phyloP scores from a whole-genome alignment of 2,113 vertebrate species.

The Malurus cyaneus region DNA sequence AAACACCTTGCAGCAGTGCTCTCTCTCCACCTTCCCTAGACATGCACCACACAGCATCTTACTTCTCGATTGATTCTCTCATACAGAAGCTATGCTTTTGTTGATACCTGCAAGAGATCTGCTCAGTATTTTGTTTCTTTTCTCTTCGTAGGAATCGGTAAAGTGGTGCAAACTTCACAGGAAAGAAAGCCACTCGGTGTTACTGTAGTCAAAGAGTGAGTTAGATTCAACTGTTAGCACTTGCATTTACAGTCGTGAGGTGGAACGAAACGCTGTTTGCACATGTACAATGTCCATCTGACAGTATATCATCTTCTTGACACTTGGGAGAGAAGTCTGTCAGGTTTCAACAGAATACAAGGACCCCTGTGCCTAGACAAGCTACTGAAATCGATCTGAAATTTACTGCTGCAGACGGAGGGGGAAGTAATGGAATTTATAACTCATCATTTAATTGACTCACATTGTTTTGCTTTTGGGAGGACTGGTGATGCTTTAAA shows the following conservation, averaged over 20 bases:
- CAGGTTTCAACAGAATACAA: slow-evolving; percentile 8
- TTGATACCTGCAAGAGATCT: not conserved
- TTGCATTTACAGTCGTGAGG: not conserved
- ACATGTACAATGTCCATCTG: not conserved
- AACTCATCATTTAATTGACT: slow-evolving; percentile 73
- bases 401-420: slow-evolving; percentile 54
- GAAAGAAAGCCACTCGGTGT: not conserved
- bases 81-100: not conserved
- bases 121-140: not conserved
- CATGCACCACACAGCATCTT: no score
- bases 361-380: not conserved
- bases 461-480: slow-evolving; percentile 55
- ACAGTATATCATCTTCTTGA: not conserved
- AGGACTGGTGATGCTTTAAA: slow-evolving; percentile 22
- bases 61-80: no score
- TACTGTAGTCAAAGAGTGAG: not conserved
- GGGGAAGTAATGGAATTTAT: slow-evolving; percentile 63
- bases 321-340: not conserved
- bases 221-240: not conserved
- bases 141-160: not conserved
- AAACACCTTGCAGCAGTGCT: no score
- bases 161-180: not conserved
- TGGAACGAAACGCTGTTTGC: not conserved
- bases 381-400: slow-evolving; percentile 14
- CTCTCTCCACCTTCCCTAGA: no score